phyloP scores from a whole-genome alignment of 2,888 invertebrate genomes.

The Chymomyza procnemis region DNA sequence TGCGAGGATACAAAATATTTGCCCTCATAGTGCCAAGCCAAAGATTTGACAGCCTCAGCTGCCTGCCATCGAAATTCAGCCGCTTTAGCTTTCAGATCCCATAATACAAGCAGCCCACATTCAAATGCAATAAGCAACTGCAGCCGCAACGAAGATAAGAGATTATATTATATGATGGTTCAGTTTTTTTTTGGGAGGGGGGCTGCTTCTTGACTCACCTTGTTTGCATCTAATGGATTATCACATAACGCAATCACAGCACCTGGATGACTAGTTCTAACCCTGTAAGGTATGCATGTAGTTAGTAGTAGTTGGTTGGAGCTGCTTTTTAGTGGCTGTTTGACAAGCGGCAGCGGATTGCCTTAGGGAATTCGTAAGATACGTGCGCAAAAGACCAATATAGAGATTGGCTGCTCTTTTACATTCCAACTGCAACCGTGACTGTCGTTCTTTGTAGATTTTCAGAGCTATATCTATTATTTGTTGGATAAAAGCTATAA shows the following conservation, averaged over 20 bases:
- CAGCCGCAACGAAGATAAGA: conserved; percentile 30
- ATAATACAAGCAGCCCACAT: conserved; percentile 94
- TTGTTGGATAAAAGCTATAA: too few species aligned
- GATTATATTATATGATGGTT: background rate
- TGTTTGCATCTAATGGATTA: conserved; percentile 96
- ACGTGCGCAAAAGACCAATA: too few species aligned
- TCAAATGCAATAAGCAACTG: conserved; percentile 98
- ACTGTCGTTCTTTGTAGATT: too few species aligned
- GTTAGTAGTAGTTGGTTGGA: background rate
- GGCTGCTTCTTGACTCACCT: conserved; percentile 85
- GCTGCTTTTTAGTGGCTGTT: background rate
- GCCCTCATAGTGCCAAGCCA: conserved; percentile 98
- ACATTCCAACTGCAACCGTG: too few species aligned
- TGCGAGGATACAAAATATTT: conserved; percentile 98
- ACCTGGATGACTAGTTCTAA: conserved; percentile 97
- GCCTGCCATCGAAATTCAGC: conserved; percentile 92
- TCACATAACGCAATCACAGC: conserved; percentile 97
- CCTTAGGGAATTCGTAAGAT: too few species aligned
- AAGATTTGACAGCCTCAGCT: conserved; percentile 88
- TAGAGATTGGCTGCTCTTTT: too few species aligned
- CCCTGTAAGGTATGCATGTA: conserved; percentile 82
- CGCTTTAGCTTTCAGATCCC: conserved; percentile 93
- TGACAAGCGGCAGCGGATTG: background rate
- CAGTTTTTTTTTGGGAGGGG: background rate
- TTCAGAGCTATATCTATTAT: too few species aligned